Percentiles rank a stretch among this genome's conserved stretches.
phyloP scores from a whole-genome alignment of 2,888 invertebrate species.

The Troides helena region DNA sequence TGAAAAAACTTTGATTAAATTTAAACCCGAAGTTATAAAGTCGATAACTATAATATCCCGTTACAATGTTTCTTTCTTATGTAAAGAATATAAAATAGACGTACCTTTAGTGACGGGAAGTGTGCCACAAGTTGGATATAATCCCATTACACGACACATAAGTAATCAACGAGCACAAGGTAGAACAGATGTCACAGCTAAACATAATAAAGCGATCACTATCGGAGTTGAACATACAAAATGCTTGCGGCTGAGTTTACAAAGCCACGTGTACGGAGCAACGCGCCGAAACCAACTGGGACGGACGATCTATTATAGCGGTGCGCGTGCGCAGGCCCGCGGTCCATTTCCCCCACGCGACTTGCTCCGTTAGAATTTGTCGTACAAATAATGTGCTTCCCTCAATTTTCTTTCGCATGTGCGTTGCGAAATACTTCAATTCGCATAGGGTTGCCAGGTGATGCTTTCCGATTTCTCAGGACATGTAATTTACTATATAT shows the following conservation, averaged over 20 bases:
- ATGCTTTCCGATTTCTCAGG: constrained; percentile 7
- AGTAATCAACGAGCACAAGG: constrained; percentile 25
- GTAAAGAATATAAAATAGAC: not conserved
- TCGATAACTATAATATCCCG: no score
- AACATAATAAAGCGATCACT: constrained; percentile 25
- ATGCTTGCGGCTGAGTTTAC: constrained; percentile 29
- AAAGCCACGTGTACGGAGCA: constrained; percentile 67
- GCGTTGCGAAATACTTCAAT: constrained; percentile 14
- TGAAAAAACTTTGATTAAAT: constrained; percentile 10
- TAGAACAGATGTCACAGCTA: constrained; percentile 24
- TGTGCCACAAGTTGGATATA: constrained; percentile 1
- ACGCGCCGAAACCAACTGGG: constrained; percentile 78
- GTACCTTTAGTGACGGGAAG: constrained; percentile 18
- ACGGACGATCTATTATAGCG: constrained; percentile 74
- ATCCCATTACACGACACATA: constrained; percentile 26
- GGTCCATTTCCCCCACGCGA: constrained; percentile 79
- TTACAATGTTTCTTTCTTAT: not conserved
- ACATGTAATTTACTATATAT: not conserved
- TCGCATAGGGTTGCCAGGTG: constrained; percentile 18
- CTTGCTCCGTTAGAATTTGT: constrained; percentile 69
- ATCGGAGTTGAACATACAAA: constrained; percentile 23
- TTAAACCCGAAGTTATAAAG: not conserved
- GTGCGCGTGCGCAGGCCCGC: constrained; percentile 73
- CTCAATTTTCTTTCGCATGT: constrained; percentile 35
- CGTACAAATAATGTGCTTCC: constrained; percentile 45